A percentile compares a stretch with the other conserved stretches of the same genome.
phyloP scores from a whole-genome alignment of 1,140 invertebrate genomes.

The Trinorchestia longiramus region DNA sequence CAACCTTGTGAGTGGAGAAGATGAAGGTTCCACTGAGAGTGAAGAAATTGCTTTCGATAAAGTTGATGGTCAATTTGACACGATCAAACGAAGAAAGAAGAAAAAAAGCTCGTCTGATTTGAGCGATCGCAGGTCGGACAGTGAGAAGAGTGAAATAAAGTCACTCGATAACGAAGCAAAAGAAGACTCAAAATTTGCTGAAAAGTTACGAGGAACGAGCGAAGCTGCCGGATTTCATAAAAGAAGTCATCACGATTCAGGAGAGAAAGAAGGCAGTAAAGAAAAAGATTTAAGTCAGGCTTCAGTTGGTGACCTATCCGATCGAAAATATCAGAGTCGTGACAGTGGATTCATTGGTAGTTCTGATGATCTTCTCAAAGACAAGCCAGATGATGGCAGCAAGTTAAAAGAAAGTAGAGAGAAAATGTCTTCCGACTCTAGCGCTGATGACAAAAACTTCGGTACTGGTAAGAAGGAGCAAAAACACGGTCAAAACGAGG shows the following conservation, averaged over 20 bases:
- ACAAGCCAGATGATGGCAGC: conserved; percentile 65
- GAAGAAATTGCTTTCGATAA: conserved; percentile 74
- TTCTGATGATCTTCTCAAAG: conserved; percentile 85
- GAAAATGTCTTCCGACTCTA: conserved; percentile 64
- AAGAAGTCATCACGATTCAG: conserved; percentile 58
- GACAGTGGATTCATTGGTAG: conserved; percentile 90
- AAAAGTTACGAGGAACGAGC: background rate
- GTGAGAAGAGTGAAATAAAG: conserved; percentile 66
- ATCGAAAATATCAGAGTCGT: conserved; percentile 78
- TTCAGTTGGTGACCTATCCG: conserved; percentile 62
- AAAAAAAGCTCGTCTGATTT: conserved; percentile 68
- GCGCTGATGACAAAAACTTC: conserved; percentile 47
- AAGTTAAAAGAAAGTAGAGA: conserved; percentile 59
- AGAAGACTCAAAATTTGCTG: conserved; percentile 55
- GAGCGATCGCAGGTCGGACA: conserved; percentile 66
- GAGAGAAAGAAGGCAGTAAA: conserved; percentile 59
- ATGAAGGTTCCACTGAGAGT: conserved; percentile 81
- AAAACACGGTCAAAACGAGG: background rate
- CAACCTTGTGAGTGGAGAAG: conserved; percentile 75
- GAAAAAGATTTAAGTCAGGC: conserved; percentile 61
- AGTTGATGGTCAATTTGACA: conserved; percentile 82
- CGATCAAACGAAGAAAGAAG: conserved; percentile 85
- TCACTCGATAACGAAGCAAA: conserved; percentile 60
- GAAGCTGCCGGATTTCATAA: conserved; percentile 60
- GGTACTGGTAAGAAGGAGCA: background rate